These are phyloP conservation scores for Thalpophila matura DNA, from an alignment of 2,888 invertebrate genomes.

Conservation along the genomic window DNA sequence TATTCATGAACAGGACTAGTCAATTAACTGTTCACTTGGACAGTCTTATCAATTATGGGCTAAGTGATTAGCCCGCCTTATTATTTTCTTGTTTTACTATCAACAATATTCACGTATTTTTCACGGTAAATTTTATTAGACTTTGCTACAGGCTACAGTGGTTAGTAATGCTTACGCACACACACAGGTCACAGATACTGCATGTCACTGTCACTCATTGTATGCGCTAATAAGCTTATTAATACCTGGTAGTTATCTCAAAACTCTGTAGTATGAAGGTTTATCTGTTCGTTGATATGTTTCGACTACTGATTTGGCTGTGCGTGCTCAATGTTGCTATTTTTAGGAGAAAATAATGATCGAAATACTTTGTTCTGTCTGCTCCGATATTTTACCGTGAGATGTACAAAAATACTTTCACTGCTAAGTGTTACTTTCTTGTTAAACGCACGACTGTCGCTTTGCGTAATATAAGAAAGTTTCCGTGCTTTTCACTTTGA, in stretches of 20 bases:
- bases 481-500: background rate
- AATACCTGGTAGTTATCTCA: constrained; percentile 32
- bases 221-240: constrained; percentile 31
- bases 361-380: no score
- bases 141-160: no score
- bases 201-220: constrained; percentile 8
- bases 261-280: constrained; percentile 32
- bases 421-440: constrained; percentile 6
- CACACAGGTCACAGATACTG: constrained; percentile 7
- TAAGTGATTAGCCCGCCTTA: background rate
- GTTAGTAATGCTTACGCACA: no score
- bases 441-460: no score
- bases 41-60: background rate
- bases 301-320: background rate
- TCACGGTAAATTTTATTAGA: background rate
- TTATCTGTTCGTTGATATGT: constrained; percentile 29
- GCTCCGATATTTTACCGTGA: no score
- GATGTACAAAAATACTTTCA: no score
- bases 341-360: background rate
- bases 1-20: no score
- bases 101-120: background rate
- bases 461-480: constrained; percentile 3
- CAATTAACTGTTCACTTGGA: background rate
- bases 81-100: background rate
- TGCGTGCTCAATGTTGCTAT: background rate